Conservation (phyloP, 2,888 invertebrate genomes). For the Gortyna flavago region DNA sequence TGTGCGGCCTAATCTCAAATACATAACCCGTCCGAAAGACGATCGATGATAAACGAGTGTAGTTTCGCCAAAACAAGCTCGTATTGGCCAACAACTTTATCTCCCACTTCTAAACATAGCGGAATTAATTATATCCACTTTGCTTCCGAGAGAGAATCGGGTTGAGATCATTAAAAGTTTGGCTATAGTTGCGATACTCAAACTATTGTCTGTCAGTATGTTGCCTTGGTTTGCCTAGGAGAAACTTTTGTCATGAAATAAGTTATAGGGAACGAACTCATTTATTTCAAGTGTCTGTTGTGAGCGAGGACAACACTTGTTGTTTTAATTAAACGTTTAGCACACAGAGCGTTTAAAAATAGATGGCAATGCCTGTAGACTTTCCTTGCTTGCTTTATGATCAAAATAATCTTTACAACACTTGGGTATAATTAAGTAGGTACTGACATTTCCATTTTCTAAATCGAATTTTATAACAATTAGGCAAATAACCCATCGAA, state of each 20-base stretch:
- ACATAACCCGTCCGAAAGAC: neutral
- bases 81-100: conserved; percentile 22
- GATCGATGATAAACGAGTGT: conserved; percentile 40
- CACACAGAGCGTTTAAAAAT: neutral
- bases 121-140: conserved; percentile 49
- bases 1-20: neutral
- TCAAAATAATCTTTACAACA: neutral
- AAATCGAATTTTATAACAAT: conserved; percentile 4
- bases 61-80: conserved; percentile 25
- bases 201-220: conserved; percentile 6
- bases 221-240: neutral
- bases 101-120: conserved; percentile 30
- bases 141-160: conserved; percentile 22
- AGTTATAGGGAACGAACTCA: neutral
- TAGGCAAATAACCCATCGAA: conserved; percentile 16
- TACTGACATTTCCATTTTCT: neutral
- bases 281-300: neutral
- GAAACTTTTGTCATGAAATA: neutral
- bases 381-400: neutral
- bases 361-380: neutral
- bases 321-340: neutral
- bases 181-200: conserved; percentile 9
- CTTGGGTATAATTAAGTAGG: neutral
- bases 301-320: neutral
- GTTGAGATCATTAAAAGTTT: conserved; percentile 49